phyloP scores from a whole-genome alignment of 2,113 vertebrate species.

The Lophochroa leadbeateri region DNA sequence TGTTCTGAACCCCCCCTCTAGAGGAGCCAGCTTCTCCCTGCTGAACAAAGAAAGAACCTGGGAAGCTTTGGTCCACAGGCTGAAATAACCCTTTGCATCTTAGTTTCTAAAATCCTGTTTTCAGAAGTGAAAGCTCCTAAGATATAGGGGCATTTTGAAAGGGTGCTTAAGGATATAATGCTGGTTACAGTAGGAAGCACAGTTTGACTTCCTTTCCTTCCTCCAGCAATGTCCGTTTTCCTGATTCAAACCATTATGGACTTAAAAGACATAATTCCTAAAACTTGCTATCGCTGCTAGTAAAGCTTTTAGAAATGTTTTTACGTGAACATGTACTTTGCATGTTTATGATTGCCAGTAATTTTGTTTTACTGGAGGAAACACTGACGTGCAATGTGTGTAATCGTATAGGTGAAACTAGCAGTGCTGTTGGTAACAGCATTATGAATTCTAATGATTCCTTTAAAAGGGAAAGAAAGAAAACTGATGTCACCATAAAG shows the following conservation, averaged over 20 bases:
- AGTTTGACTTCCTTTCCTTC: neutral
- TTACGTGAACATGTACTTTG: neutral
- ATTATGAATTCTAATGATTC: neutral
- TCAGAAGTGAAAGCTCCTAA: neutral
- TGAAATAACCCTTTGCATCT: neutral
- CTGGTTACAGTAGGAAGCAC: neutral
- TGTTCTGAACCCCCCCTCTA: neutral
- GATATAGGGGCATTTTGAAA: neutral
- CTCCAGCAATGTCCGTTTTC: neutral
- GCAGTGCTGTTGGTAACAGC: neutral
- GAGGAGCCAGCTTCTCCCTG: neutral
- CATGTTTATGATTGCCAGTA: neutral
- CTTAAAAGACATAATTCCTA: neutral
- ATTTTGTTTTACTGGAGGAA: neutral
- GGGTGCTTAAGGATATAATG: neutral
- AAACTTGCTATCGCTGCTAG: neutral
- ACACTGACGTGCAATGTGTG: neutral
- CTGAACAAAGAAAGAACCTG: neutral
- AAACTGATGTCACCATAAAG: neutral
- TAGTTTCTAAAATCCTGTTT: neutral
- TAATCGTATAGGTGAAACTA: neutral
- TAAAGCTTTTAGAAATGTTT: neutral
- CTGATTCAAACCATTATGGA: neutral
- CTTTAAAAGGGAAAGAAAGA: neutral
- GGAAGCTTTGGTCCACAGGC: neutral